Evolutionary conservation across 2,888 invertebrate genomes (phyloP).

Genomic region (Hofmannophila pseudospretella): DNA sequence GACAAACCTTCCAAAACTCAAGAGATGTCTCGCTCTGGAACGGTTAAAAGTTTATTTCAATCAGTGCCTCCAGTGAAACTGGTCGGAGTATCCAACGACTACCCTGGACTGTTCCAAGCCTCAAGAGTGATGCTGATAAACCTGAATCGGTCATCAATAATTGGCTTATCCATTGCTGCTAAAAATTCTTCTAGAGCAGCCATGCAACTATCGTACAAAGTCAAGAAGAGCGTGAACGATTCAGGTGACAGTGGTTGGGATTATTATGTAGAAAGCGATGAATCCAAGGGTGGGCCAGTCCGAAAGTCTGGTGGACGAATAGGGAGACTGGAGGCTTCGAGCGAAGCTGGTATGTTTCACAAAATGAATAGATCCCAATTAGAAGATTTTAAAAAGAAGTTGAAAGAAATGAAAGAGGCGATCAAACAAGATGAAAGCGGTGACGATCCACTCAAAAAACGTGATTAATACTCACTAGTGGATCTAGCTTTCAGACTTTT

Average conservation of each 20-base stretch:
- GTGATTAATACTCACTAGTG: too few species aligned
- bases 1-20: too few species aligned
- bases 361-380: conserved; percentile 12
- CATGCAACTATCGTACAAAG: neutral
- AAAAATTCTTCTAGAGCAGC: neutral
- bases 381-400: conserved; percentile 16
- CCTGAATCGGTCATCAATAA: neutral
- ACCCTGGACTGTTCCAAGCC: neutral
- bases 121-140: neutral
- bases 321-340: conserved; percentile 12
- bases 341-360: conserved; percentile 14
- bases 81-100: neutral
- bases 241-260: neutral
- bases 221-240: neutral
- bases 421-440: neutral
- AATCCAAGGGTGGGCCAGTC: conserved; percentile 7
- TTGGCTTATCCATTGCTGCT: neutral
- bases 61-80: neutral
- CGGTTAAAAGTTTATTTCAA: neutral
- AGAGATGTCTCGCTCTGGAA: neutral
- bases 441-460: neutral
- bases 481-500: too few species aligned
- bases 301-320: conserved; percentile 11
- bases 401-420: conserved; percentile 8
- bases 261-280: neutral